Evolutionary conservation across 2,113 vertebrate genomes (phyloP).

Genomic region (Stegastes partitus): DNA sequence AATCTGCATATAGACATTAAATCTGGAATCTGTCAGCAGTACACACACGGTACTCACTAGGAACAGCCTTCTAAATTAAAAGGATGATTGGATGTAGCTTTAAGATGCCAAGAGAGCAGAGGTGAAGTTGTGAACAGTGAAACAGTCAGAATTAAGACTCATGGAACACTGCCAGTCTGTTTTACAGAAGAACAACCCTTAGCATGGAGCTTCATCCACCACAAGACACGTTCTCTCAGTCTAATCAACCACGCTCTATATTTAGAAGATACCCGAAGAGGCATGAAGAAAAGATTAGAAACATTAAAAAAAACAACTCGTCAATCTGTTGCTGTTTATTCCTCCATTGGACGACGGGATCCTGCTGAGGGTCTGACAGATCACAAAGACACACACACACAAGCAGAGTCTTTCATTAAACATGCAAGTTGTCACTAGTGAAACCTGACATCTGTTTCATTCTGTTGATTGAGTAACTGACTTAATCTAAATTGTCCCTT

Average conservation of each 20-base stretch:
- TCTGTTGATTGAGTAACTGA: constrained; percentile 59
- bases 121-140: background rate
- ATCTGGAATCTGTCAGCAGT: no score
- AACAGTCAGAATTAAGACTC: constrained; percentile 5
- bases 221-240: constrained; percentile 11
- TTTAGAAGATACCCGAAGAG: background rate
- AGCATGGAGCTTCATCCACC: background rate
- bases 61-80: constrained; percentile 25
- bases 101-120: background rate
- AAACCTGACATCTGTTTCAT: constrained; percentile 69
- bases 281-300: constrained; percentile 34
- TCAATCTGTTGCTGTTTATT: constrained; percentile 53
- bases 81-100: background rate
- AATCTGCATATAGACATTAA: no score
- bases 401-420: constrained; percentile 48
- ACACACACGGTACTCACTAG: background rate
- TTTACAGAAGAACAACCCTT: constrained; percentile 19
- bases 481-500: constrained; percentile 59
- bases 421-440: constrained; percentile 25
- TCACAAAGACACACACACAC: background rate
- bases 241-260: constrained; percentile 26
- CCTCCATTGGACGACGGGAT: constrained; percentile 24
- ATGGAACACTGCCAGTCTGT: background rate
- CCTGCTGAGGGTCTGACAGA: constrained; percentile 15
- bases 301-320: constrained; percentile 14